Evolutionary conservation across 2,113 vertebrate species (phyloP).

Genomic region (Chamaea fasciata): DNA sequence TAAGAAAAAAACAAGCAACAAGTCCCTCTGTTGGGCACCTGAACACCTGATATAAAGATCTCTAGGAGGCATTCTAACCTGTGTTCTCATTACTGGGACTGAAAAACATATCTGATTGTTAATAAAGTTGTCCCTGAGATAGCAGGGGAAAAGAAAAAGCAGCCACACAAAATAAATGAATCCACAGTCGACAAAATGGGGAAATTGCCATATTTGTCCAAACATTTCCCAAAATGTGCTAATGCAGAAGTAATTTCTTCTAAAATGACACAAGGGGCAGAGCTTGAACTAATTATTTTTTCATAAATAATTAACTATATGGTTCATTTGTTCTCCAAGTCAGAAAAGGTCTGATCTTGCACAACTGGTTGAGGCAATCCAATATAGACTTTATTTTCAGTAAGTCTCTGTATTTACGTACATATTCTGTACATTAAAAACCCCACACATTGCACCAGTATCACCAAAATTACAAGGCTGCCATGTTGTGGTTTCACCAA

Average conservation of each 20-base stretch:
- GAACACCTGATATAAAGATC: neutral
- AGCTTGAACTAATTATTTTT: neutral
- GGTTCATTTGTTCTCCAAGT: neutral
- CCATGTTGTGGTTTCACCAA: accelerated
- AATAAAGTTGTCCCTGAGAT: neutral
- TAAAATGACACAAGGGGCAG: neutral
- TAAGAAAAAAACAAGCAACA: neutral
- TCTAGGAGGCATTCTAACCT: neutral
- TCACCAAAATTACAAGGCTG: neutral
- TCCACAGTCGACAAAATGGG: neutral
- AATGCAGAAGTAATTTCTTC: neutral
- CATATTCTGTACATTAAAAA: neutral
- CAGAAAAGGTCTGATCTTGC: neutral
- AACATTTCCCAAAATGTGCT: neutral
- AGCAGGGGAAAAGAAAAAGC: neutral
- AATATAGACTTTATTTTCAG: neutral
- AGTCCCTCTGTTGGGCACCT: neutral
- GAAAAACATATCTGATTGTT: neutral
- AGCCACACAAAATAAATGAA: neutral
- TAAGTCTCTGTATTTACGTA: neutral
- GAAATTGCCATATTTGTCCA: neutral
- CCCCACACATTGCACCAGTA: neutral
- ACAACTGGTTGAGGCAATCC: neutral
- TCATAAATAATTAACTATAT: neutral
- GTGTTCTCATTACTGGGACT: neutral